phyloP scores from a whole-genome alignment of 1,140 invertebrate genomes.

The Stratiolaelaps scimitus region DNA sequence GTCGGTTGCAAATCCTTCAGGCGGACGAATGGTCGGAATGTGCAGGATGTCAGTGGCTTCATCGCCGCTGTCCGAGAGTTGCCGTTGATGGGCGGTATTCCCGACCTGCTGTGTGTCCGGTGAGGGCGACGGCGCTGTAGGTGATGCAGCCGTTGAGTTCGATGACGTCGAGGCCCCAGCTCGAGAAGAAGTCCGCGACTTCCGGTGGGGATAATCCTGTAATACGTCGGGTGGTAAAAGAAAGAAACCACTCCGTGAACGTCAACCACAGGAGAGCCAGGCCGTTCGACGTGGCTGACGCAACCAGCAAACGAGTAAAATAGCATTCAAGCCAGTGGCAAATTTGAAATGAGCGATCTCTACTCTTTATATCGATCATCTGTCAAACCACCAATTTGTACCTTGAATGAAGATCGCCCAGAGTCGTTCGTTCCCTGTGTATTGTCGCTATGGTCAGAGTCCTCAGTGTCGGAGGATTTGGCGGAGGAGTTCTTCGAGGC shows the following conservation, averaged over 20 bases:
- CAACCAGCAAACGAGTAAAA: too few species aligned
- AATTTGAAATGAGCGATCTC: too few species aligned
- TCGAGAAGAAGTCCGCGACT: neutral
- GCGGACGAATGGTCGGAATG: slow-evolving; percentile 15
- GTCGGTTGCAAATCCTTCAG: slow-evolving; percentile 23
- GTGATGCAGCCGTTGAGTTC: neutral
- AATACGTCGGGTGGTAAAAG: neutral
- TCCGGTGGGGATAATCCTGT: slow-evolving; percentile 16
- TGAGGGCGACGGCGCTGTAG: neutral
- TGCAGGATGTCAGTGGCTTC: slow-evolving; percentile 9
- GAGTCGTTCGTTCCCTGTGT: slow-evolving; percentile 19
- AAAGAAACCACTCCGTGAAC: too few species aligned
- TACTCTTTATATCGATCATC: too few species aligned
- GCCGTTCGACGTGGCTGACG: too few species aligned
- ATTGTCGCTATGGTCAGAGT: slow-evolving; percentile 25
- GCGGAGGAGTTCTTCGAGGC: slow-evolving; percentile 2
- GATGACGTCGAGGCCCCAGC: slow-evolving; percentile 1
- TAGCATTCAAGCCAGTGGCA: too few species aligned
- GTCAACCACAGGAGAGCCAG: too few species aligned
- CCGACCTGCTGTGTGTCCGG: slow-evolving; percentile 2
- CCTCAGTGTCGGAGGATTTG: slow-evolving; percentile 23
- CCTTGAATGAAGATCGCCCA: slow-evolving; percentile 10
- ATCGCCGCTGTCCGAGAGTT: slow-evolving; percentile 23
- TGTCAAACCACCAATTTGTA: too few species aligned
- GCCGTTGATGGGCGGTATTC: too few species aligned